Evolutionary conservation across 1,140 invertebrate species (phyloP).

Genomic region (Pemphigus obesinymphae): DNA sequence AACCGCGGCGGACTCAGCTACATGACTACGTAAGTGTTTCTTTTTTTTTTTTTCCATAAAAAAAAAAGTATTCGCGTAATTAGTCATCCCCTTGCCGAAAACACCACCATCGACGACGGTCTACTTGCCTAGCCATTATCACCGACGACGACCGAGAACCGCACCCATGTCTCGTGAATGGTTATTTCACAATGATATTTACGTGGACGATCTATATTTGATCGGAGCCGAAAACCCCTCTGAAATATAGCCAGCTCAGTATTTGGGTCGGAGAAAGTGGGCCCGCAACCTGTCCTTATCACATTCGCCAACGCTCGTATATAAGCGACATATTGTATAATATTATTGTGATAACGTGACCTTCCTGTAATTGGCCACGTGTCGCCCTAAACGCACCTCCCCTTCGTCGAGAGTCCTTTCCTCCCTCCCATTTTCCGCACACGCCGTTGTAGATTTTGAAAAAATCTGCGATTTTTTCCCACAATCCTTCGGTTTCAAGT

Average conservation of each 20-base stretch:
- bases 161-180: no score
- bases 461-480: not conserved
- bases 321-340: not conserved
- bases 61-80: no score
- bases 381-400: not conserved
- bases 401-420: not conserved
- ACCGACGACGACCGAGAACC: not conserved
- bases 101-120: not conserved
- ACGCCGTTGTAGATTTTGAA: not conserved
- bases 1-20: slow-evolving; percentile 21
- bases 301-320: not conserved
- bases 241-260: not conserved
- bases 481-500: not conserved
- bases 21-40: slow-evolving; percentile 5
- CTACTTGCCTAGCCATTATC: not conserved
- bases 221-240: no score
- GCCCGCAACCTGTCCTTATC: not conserved
- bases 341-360: not conserved
- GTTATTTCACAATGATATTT: no score
- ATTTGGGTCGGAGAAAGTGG: slow-evolving; percentile 37
- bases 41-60: no score
- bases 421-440: no score
- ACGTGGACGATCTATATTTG: no score
- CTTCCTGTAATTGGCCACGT: not conserved
- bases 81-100: not conserved